Conservation (phyloP, 2,888 invertebrate genomes). For the Malacosoma neustria region DNA sequence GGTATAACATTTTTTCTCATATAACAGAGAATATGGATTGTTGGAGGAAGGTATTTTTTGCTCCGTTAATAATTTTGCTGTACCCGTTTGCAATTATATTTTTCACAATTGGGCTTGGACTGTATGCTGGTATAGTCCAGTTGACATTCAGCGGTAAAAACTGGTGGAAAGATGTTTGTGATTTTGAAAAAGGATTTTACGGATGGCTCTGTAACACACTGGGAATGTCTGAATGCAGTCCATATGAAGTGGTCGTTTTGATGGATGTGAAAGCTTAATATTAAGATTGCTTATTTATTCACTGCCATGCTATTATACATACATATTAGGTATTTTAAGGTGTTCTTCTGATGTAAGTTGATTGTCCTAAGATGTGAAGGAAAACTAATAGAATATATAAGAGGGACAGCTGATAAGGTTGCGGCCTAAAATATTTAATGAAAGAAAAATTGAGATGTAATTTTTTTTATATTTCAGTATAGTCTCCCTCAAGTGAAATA, state of each 20-base stretch:
- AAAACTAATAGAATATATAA: too few species aligned
- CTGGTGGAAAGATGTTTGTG: constrained; percentile 82
- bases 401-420: too few species aligned
- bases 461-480: too few species aligned
- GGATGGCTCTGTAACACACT: constrained; percentile 83
- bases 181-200: constrained; percentile 86
- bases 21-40: constrained; percentile 80
- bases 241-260: constrained; percentile 81
- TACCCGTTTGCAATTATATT: constrained; percentile 81
- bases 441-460: too few species aligned
- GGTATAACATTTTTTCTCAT: constrained; percentile 84
- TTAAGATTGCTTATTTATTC: constrained; percentile 5
- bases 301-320: constrained; percentile 4
- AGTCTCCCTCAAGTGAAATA: too few species aligned
- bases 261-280: constrained; percentile 69
- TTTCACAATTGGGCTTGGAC: constrained; percentile 77
- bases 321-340: neutral
- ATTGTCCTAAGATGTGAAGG: neutral
- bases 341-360: neutral
- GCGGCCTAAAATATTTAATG: too few species aligned
- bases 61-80: constrained; percentile 79
- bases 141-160: constrained; percentile 79
- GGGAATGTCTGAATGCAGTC: constrained; percentile 81
- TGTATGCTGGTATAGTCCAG: constrained; percentile 80
- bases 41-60: constrained; percentile 76